Base-by-base conservation (phyloP, 2,888 invertebrate genomes). In the Tetranychus truncatus region DNA sequence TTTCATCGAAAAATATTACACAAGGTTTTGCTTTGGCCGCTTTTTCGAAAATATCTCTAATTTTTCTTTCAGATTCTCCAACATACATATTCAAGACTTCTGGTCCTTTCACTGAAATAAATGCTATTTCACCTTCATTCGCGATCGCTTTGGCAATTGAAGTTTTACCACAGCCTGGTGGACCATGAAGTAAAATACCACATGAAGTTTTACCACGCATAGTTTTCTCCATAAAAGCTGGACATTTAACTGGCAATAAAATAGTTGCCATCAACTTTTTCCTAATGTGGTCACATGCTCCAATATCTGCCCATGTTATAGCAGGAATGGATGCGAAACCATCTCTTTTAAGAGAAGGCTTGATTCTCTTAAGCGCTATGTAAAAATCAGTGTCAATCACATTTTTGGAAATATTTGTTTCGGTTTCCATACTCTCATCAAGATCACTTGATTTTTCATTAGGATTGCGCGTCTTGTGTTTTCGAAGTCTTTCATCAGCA, bases 31-130 rank as follows among this genome's bases (percentile, higher is more conserved):
- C 95, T 83, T 95, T 95, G 71, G 91, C 85, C 0, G 97, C 99
- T 78, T 96, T 87, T 81, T 92, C 89, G 82, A 99, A 99, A 81
- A 94, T 93, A 44, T 92, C 90, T n/a, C 99, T 86, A 1, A 99
- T 95, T 0, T 95, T 95, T 79, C 92, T 87, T 84, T 99, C 99
- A 83, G 95, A 96, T 84, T 99, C 97, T 76, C 99, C 99, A 21
- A 99, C 95, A 83, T 97, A 99, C 97, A 97, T 99, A 82, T 95
- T 97, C 76, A 99, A 85, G 75, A 99, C 84, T 84, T 99, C 99
- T 0, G 99, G 97, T 20, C 99, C 99, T 84, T 97, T 99, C 1
- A 99, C 95, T 8, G 95, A 95, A 80, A 99, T 95, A 80, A 99
- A 99, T 84, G 97, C 99, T 67, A 99, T 92, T 55, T 95, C 95